Base-by-base conservation (phyloP, 2,888 invertebrate species). In the Lissonota sp. region DNA sequence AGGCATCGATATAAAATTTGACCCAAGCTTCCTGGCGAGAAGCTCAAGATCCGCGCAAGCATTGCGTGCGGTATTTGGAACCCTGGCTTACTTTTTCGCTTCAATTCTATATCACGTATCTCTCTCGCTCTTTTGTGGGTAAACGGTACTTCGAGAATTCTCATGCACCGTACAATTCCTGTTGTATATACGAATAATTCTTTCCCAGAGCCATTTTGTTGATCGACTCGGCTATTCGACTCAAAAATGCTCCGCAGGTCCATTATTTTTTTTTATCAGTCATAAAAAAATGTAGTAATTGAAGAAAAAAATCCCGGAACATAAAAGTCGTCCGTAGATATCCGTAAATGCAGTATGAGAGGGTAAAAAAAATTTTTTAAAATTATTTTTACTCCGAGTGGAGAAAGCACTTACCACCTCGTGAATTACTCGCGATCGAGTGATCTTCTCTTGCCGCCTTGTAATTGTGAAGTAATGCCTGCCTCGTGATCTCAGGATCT, bases 401-500 rank as follows among this genome's bases (percentile, higher is more conserved):
- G 14, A 51, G 14, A 26, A 8, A n/a, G 46, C 62, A 85, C 91
- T 90, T 77, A 92, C 92, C 91, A 64, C 86, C 88, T 78, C 92
- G 88, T 39, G 90, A 87, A 84, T 83, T 90, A 72, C 87, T 88
- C 57, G 91, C 88, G 64, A 92, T 92, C 74, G 92, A 90, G 86
- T 92, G 93, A 84, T 94, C 94, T 89, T 94, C 94, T 86, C 95
- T 95, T 46, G 94, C 94, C 80, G 94, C 92, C 89, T 93, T 93
- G 91, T 95, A 95, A 84, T 94, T 94, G 88, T 93, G 94, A 76
- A 96, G 91, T 26, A 97, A 93, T 6, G 96, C 96, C 88, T 95
- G 94, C 87, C 96, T 94, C 91, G 97, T 97, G 77, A 96, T 90
- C 84, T 95, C 94, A 1, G 97, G 97, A 92, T 97, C 97, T 82